Evolutionary conservation across 2,113 vertebrate species (phyloP), one percentile per base, ranked within the genome.

Genomic region (Rhea americana): DNA sequence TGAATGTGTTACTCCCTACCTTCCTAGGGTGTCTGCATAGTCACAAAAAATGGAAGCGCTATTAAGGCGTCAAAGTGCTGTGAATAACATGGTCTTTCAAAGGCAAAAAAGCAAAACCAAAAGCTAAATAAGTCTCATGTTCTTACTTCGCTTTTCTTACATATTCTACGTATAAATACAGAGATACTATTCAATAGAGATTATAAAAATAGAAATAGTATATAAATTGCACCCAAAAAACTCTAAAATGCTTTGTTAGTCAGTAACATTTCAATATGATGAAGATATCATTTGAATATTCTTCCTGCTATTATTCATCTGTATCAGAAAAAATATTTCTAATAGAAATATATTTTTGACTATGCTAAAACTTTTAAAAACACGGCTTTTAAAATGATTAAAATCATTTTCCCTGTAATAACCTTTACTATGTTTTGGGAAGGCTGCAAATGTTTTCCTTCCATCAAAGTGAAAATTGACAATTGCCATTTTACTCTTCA

Each of bases 401-500:
- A 25, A 80, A 20, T 12, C 51, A 65, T 55, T 72, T 39, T 30
- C 43, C 30, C 24, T 35, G 10, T 25, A 61, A 85, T 43, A 76
- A 82, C 6, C 75, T 26, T 73, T 11, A 13, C 18, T 13, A 5
- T 12, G 25, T 7, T 68, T 19, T 43, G 19, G 61, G 20, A 78
- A 78, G 22, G 24, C 32, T 93, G 66, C 4, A 63, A 73, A 82
- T 9, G 7, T 8, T 65, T 89, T 58, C 39, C 13, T 61, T 24
- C 47, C 35, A n/a, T 65, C 45, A 4, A 62, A 48, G 16, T 2
- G 13, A 41, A 16, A 72, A 25, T 0, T 25, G 14, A 2, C 12
- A 67, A 37, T 5, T 72, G 47, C 32, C 61, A 75, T 0, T 0
- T 28, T 59, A 21, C 22, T 48, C 41, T 58, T 74, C 58, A 61